Base-by-base conservation (phyloP, 1,140 invertebrate species). In the Hydropsyche tenuis region DNA sequence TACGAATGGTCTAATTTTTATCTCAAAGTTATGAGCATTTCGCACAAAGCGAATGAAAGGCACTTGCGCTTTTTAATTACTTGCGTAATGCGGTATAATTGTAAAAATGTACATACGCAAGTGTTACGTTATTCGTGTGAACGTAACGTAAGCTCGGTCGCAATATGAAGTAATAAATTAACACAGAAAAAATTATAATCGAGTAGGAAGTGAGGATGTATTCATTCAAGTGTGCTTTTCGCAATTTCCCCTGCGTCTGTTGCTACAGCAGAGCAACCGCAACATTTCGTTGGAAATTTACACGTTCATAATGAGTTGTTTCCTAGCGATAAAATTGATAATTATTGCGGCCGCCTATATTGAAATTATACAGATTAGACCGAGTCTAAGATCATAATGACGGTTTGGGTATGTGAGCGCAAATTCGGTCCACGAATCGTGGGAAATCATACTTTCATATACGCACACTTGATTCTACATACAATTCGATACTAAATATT, bases 161-260 rank as follows among this genome's bases (percentile, higher is more conserved):
- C 51, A 22, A 70, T 56, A 14, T 25, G 12, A 60, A 14, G 23
- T 9, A 60, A 27, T 25, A 60, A 60, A 25, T 22, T 22, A 48
- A 16, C 16, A 48, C 45, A 48, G 23, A 37, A 42, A 30, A 70
- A 70, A 56, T 42, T 14, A 70, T 56, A 70, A 53, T 53, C 2
- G 43, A 56, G 27, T 70, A 70, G 68, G 68, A 70, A 70, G 43
- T 60, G 48, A 70, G 48, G 68, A 70, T 69, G 66, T 69, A 48
- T 25, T 30, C n/a, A 23, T 53, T 60, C 68, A 42, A 48, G 16
- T 56, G 48, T 14, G 1, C 18, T 70, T 70, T 70, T 56, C 30
- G 68, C 68, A 70, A 70, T 70, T 70, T 70, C 68, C 68, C 16
- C 11, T n/a, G 14, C 2, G 14, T 48, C 11, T 4, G 16, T 48